Evolutionary conservation across 2,888 invertebrate species (phyloP), one percentile per base, ranked within the genome.

Genomic region (Diplolepis rosae): DNA sequence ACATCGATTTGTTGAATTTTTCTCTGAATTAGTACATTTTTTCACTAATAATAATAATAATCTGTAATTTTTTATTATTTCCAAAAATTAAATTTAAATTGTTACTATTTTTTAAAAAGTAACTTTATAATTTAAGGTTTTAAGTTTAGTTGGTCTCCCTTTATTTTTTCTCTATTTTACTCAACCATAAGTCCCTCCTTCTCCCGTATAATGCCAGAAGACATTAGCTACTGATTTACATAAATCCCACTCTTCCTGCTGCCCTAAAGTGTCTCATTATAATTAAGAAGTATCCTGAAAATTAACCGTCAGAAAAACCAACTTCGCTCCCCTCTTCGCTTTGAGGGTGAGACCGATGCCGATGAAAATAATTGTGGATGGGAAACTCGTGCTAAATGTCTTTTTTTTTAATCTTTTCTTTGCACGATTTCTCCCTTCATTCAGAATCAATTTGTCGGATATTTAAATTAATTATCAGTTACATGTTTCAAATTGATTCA

Each of bases 191-290:
- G 11, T 18, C 9, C 35, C 68, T 27, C 70, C 69, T 71, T 13
- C 70, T 69, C 56, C 35, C 68, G 83, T 85, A 86, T 87, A 87
- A 87, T 86, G 85, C 83, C 85, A 81, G 80, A 86, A 87, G 87
- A 86, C 87, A 87, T 87, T 87, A 87, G 85, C 85, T 79, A 72
- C 78, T 84, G 83, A 87, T 87, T 87, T 85, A 83, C 87, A 87
- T 87, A 87, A 87, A 84, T 83, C 81, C 82, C 78, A 77, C 73
- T 67, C 70, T 73, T 77, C 72, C 73, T 50, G 72, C 75, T 82
- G 77, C 77, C 79, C 83, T 81, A 84, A 84, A 87, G 84, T 84
- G 86, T 85, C 86, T 87, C 85, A 83, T 87, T 87, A 87, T 85
- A 87, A 87, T 87, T 86, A 87, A 83, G 85, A 85, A 86, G 84